phyloP scores from a whole-genome alignment of 2,888 invertebrate genomes.

The Spicauda simplicius region DNA sequence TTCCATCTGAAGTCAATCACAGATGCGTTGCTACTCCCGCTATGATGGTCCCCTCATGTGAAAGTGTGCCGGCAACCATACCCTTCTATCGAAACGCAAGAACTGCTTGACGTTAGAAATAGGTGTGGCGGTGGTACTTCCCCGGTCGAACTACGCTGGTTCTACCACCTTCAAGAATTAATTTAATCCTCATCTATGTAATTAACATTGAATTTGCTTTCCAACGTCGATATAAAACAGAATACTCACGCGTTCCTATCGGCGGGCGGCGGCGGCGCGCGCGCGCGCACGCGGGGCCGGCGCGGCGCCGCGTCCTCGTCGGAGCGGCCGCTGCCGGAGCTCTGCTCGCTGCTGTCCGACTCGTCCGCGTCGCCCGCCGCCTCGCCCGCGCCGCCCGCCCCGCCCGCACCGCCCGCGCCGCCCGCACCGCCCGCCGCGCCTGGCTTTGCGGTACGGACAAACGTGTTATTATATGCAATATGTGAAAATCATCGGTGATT shows the following conservation, averaged over 20 bases:
- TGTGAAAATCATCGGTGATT: background rate
- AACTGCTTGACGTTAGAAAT: too few relatives aligned
- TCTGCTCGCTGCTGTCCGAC: conserved; percentile 67
- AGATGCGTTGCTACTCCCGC: too few relatives aligned
- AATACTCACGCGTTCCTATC: conserved; percentile 41
- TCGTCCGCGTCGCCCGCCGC: conserved; percentile 56
- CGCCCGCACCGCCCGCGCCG: conserved; percentile 54
- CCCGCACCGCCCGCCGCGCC: conserved; percentile 51
- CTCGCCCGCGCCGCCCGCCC: conserved; percentile 50
- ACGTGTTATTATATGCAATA: background rate
- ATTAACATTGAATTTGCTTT: too few relatives aligned
- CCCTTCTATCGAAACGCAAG: too few relatives aligned
- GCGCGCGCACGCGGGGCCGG: conserved; percentile 42
- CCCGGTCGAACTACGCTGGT: too few relatives aligned
- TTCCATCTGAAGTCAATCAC: too few relatives aligned
- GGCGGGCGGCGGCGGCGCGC: conserved; percentile 41
- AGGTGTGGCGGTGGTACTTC: too few relatives aligned
- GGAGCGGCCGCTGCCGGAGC: conserved; percentile 65
- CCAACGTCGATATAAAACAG: background rate
- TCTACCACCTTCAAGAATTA: too few relatives aligned
- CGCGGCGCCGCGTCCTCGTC: conserved; percentile 65
- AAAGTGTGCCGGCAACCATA: too few relatives aligned
- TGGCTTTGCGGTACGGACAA: conserved; percentile 5
- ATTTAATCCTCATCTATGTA: too few relatives aligned
- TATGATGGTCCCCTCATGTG: too few relatives aligned